Evolutionary conservation across 2,888 invertebrate species (phyloP).

Genomic region (Cheiracanthium punctorium): DNA sequence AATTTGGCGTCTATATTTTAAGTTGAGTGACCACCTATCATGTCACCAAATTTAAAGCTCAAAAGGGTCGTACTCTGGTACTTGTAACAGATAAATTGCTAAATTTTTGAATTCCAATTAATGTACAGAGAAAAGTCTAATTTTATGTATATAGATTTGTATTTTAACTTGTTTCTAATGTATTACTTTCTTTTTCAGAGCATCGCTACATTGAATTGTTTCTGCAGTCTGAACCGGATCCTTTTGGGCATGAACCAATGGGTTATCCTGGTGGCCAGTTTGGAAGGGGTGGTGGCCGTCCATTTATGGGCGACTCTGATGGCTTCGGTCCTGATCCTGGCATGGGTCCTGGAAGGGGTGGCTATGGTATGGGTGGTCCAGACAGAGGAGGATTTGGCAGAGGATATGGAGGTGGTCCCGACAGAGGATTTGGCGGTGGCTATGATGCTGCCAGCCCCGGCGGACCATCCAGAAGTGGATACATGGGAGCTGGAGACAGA

Average conservation of each 20-base stretch:
- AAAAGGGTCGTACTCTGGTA: too few relatives aligned
- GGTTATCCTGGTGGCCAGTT: slow-evolving; percentile 24
- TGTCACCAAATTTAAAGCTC: too few relatives aligned
- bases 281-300: slow-evolving; percentile 13
- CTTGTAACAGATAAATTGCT: too few relatives aligned
- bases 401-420: slow-evolving; percentile 35
- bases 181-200: slow-evolving; percentile 76
- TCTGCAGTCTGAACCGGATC: slow-evolving; percentile 69
- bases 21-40: too few relatives aligned
- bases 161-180: too few relatives aligned
- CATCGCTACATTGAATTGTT: slow-evolving; percentile 77
- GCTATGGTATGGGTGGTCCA: slow-evolving; percentile 10
- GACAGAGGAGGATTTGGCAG: slow-evolving; percentile 25
- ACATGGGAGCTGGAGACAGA: slow-evolving; percentile 9
- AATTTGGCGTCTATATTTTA: too few relatives aligned
- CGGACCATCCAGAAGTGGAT: background rate
- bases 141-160: too few relatives aligned
- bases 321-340: slow-evolving; percentile 16
- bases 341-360: slow-evolving; percentile 29
- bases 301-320: slow-evolving; percentile 28
- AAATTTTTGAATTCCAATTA: too few relatives aligned
- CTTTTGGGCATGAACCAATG: slow-evolving; percentile 30
- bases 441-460: slow-evolving; percentile 24
- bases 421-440: slow-evolving; percentile 22
- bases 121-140: too few relatives aligned